Percentiles rank a stretch among this genome's conserved stretches.
These are phyloP conservation scores for Antheraea pernyi DNA, from an alignment of 1,140 invertebrate genomes.

Conservation along the genomic window DNA sequence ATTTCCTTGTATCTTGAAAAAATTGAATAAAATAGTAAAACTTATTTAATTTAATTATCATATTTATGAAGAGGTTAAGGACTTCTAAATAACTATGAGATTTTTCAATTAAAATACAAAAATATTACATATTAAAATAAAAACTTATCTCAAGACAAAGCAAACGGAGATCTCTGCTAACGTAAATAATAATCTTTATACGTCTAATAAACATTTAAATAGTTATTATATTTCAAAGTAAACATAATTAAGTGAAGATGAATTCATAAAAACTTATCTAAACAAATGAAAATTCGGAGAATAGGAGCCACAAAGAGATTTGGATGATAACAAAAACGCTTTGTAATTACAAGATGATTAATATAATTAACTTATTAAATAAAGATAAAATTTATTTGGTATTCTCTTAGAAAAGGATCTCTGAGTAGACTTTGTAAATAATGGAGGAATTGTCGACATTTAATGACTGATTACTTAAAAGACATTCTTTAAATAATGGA, in stretches of 20 bases:
- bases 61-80: not conserved
- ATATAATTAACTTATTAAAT: not conserved
- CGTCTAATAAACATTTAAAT: not conserved
- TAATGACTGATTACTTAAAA: not conserved
- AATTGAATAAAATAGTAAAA: no score
- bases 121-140: not conserved
- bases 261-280: slow-evolving; percentile 1
- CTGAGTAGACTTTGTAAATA: not conserved
- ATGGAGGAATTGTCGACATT: not conserved
- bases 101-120: not conserved
- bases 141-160: not conserved
- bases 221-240: not conserved
- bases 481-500: no score
- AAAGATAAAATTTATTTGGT: not conserved
- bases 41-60: no score
- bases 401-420: not conserved
- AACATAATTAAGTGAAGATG: not conserved
- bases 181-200: not conserved
- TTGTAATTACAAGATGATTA: not conserved
- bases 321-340: no score
- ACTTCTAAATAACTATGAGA: not conserved
- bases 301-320: not conserved
- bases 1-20: no score
- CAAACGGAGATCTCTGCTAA: not conserved
- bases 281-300: not conserved